Percentiles rank a stretch among this genome's conserved stretches.
phyloP scores from a whole-genome alignment of 2,113 vertebrate species.

The Jacana jacana region DNA sequence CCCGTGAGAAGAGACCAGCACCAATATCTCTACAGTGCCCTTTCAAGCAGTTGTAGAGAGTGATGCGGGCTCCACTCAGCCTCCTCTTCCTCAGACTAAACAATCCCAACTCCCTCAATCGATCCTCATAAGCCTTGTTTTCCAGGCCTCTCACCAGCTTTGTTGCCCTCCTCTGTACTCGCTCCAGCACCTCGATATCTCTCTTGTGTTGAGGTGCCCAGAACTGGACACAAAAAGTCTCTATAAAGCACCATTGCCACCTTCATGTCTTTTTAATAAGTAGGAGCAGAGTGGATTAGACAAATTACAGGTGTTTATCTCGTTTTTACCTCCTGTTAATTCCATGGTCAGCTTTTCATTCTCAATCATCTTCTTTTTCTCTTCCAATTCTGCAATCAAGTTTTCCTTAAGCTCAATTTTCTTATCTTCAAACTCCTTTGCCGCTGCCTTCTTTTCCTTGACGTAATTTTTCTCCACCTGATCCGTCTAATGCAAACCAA shows the following conservation, averaged over 20 bases:
- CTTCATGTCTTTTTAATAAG: background rate
- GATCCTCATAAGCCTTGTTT: no score
- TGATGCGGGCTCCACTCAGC: no score
- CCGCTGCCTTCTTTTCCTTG: slow-evolving; percentile 97
- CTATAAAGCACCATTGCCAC: background rate
- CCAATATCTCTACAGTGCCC: no score
- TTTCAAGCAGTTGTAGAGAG: no score
- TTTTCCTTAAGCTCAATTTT: slow-evolving; percentile 98
- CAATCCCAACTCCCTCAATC: no score
- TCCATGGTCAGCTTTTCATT: slow-evolving; percentile 99
- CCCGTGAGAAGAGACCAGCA: no score
- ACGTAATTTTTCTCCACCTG: slow-evolving; percentile 98
- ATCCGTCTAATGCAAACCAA: slow-evolving; percentile 83
- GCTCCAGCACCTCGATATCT: no score
- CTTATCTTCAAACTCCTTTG: slow-evolving; percentile 99
- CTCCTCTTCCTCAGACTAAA: no score
- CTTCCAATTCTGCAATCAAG: slow-evolving; percentile 93
- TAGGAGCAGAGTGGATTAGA: background rate
- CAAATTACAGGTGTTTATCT: background rate
- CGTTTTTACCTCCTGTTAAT: slow-evolving; percentile 88
- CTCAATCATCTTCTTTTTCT: slow-evolving; percentile 99
- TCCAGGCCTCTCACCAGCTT: no score
- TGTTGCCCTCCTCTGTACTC: no score
- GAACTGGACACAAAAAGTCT: no score
- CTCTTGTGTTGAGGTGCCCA: no score